These are phyloP conservation scores for Lissonota sp. DNA, from an alignment of 2,888 invertebrate species.

Conservation along the genomic window DNA sequence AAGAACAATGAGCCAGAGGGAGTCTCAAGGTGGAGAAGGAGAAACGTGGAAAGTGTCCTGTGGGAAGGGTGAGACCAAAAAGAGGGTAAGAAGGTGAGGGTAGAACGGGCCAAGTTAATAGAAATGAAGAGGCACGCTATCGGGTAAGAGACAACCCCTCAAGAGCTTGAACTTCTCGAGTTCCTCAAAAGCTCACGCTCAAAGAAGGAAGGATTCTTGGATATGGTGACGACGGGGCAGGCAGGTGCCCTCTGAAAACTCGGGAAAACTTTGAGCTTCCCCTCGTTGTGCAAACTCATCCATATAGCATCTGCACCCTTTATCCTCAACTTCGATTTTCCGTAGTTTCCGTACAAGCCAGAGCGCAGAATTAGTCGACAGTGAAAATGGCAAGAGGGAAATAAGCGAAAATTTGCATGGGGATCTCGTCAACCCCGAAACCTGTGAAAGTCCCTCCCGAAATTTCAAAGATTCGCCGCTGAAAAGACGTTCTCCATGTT, in stretches of 20 bases:
- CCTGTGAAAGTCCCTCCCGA: too few relatives aligned
- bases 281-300: background rate
- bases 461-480: too few relatives aligned
- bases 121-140: slow-evolving; percentile 78
- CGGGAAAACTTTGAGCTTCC: slow-evolving; percentile 64
- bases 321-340: background rate
- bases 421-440: too few relatives aligned
- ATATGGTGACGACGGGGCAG: slow-evolving; percentile 48
- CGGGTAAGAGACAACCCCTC: slow-evolving; percentile 72
- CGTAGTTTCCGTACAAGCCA: background rate
- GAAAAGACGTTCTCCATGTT: too few relatives aligned
- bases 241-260: slow-evolving; percentile 63
- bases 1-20: slow-evolving; percentile 74
- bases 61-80: slow-evolving; percentile 46
- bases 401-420: background rate
- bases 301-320: slow-evolving; percentile 22
- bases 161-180: slow-evolving; percentile 64
- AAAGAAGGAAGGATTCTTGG: background rate
- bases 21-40: slow-evolving; percentile 63
- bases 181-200: slow-evolving; percentile 12
- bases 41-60: slow-evolving; percentile 55
- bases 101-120: slow-evolving; percentile 75
- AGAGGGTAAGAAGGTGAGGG: slow-evolving; percentile 15
- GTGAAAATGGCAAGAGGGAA: background rate
- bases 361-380: background rate